A percentile compares a stretch with the other conserved stretches of the same genome.
These are phyloP conservation scores for Aphelenchoides fujianensis DNA, from an alignment of 1,140 invertebrate species.

Conservation along the genomic window DNA sequence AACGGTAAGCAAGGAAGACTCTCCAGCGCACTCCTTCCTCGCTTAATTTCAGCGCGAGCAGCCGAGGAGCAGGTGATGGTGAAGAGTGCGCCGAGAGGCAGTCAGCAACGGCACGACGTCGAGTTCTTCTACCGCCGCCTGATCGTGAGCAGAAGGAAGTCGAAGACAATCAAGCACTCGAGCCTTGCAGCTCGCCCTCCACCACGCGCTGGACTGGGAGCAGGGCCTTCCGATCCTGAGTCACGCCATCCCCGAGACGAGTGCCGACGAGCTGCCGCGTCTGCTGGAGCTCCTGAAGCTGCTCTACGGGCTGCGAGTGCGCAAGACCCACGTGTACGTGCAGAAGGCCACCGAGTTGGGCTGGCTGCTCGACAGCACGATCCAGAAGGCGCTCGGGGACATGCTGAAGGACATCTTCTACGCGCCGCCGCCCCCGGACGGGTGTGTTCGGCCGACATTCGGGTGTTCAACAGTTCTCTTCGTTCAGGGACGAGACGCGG, in stretches of 20 bases:
- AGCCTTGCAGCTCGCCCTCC: background rate
- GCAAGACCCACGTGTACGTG: background rate
- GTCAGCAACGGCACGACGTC: background rate
- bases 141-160: background rate
- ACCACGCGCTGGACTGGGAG: background rate
- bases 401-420: background rate
- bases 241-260: background rate
- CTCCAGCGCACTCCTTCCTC: background rate
- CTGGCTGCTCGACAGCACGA: background rate
- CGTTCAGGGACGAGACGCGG: no score
- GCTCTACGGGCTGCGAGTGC: background rate
- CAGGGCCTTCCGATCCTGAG: background rate
- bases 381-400: background rate
- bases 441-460: no score
- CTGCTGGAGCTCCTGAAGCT: background rate
- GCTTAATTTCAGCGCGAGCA: background rate
- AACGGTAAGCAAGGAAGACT: background rate
- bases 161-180: background rate
- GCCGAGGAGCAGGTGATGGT: background rate
- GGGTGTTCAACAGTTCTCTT: no score
- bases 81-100: background rate
- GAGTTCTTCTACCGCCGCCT: background rate
- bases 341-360: background rate
- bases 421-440: no score
- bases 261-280: background rate